These are phyloP conservation scores for Clamator glandarius DNA, from an alignment of 2,797 vertebrate species.

Conservation along the genomic window DNA sequence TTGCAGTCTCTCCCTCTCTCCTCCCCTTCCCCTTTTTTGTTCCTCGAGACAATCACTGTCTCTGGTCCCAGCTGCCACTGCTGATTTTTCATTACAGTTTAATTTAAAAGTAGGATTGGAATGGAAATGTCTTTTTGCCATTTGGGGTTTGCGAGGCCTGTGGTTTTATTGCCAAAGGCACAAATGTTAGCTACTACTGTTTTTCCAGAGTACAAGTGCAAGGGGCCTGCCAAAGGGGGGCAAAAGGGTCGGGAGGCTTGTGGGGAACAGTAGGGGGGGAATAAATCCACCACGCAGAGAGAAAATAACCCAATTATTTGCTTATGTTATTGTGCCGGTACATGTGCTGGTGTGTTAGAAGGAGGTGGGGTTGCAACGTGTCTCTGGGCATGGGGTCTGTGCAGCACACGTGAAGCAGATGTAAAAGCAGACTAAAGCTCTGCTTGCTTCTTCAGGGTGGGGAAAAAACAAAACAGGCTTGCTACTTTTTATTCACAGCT, in stretches of 20 bases:
- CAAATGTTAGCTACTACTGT: slow-evolving; percentile 85
- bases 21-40: slow-evolving; percentile 76
- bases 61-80: slow-evolving; percentile 86
- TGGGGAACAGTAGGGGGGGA: not conserved
- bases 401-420: not conserved
- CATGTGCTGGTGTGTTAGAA: not conserved
- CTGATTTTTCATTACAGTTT: slow-evolving; percentile 90
- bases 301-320: slow-evolving; percentile 56
- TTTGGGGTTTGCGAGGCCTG: slow-evolving; percentile 82
- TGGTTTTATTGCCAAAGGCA: slow-evolving; percentile 86
- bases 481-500: slow-evolving; percentile 27
- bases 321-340: slow-evolving; percentile 49
- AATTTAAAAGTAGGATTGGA: slow-evolving; percentile 88
- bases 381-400: not conserved
- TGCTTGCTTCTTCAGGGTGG: not conserved
- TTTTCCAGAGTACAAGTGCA: slow-evolving; percentile 75
- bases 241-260: slow-evolving; percentile 8
- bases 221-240: slow-evolving; percentile 44
- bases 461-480: not conserved
- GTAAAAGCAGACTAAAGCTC: not conserved
- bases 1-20: slow-evolving; percentile 71
- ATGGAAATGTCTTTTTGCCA: slow-evolving; percentile 87
- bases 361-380: not conserved
- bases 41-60: slow-evolving; percentile 83
- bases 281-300: slow-evolving; percentile 36